Conservation (phyloP, 2,797 vertebrate genomes). For the Australoheros facetus region DNA sequence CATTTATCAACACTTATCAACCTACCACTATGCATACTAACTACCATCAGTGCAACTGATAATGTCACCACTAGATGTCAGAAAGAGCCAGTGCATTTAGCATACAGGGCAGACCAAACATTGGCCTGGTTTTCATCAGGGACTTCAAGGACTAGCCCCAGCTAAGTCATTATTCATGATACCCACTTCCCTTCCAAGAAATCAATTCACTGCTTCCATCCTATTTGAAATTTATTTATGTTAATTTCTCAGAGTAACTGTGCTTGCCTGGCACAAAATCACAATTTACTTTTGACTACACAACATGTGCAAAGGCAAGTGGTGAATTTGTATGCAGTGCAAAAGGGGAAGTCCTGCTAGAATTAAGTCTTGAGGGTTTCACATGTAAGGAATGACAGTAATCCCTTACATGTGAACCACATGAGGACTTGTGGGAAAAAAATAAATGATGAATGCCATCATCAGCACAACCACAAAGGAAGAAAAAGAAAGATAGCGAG, state of each 20-base stretch:
- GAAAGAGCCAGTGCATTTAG: constrained; percentile 14
- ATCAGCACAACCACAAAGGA: not conserved
- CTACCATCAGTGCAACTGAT: constrained; percentile 1
- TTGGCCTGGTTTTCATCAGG: constrained; percentile 48
- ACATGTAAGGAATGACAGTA: constrained; percentile 40
- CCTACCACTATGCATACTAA: not conserved
- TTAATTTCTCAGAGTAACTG: constrained; percentile 39
- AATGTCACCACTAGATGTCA: constrained; percentile 66
- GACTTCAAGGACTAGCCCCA: constrained; percentile 38
- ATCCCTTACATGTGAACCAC: constrained; percentile 30
- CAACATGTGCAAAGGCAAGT: constrained; percentile 44
- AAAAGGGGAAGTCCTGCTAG: constrained; percentile 6
- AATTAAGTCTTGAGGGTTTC: constrained; percentile 37
- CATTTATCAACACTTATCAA: not conserved
- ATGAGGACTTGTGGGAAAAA: not conserved
- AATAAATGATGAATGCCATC: constrained; percentile 10
- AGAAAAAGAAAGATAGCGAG: not conserved
- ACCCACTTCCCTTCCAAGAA: constrained; percentile 53
- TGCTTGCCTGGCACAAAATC: constrained; percentile 52
- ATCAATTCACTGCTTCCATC: constrained; percentile 52
- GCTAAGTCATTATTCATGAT: constrained; percentile 63
- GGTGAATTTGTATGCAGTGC: constrained; percentile 37
- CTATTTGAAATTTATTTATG: constrained; percentile 62
- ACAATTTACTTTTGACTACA: constrained; percentile 57
- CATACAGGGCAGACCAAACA: not conserved